Evolutionary conservation across 2,113 vertebrate species (phyloP), one percentile per base, ranked within the genome.

Genomic region (Pagrus major): DNA sequence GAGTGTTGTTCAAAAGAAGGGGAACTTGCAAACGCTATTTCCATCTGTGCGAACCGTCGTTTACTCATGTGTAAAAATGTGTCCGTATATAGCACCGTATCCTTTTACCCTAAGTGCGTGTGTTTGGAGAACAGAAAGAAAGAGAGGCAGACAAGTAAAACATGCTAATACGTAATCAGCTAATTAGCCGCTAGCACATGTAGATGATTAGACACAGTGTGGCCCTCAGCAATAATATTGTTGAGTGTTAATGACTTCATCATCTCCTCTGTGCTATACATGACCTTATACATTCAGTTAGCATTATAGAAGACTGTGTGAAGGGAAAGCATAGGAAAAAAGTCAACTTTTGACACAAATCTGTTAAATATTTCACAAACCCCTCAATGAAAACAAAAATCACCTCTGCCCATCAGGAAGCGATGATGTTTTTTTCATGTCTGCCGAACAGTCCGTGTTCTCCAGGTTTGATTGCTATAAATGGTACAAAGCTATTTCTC

Each of bases 141-240:
- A 70, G 29, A 56, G 27, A 51, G 33, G 10, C 8, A 25, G 11
- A 54, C 27, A 70, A 41, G 37, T 72, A 61, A 58, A 81, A 69
- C 42, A 70, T 76, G 78, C 54, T 67, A 81, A 83, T 75, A 69
- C 7, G 5, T 80, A 88, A 89, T 88, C 60, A 61, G 44, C 80
- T 86, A 82, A 88, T 92, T 86, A 85, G 72, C 85, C 73, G 37
- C 60, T 64, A 52, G 78, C 41, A 55, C 84, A 78, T 59, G 78
- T 69, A 3, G 52, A 58, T 86, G 72, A 87, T 91, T 84, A 82
- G 78, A 77, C 41, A 55, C 39, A 41, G 18, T 64, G 29, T 54
- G 46, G 86, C 74, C 85, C 71, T 75, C 60, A 59, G 84, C 59
- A 59, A 84, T 80, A 86, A 77, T 75, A 83, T 64, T 60, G 80